A percentile compares a stretch with the other conserved stretches of the same genome.
Evolutionary conservation across 2,797 vertebrate species (phyloP).

Genomic region (Typhlichthys subterraneus): DNA sequence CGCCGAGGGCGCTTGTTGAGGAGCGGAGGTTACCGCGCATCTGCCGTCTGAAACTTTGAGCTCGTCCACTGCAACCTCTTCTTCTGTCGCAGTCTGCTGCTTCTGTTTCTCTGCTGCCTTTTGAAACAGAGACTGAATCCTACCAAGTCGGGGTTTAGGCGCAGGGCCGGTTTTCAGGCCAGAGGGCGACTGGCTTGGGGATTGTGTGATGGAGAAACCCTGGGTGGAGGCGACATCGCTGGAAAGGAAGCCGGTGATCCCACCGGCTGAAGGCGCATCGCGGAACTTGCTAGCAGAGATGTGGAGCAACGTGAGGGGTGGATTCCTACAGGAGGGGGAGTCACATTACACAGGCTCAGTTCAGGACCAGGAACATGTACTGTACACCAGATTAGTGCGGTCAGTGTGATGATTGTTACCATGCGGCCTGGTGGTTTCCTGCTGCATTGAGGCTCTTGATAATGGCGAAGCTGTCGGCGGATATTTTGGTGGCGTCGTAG

Average conservation of each 20-base stretch:
- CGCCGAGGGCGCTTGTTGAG: slow-evolving; percentile 4
- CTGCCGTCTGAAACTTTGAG: slow-evolving; percentile 17
- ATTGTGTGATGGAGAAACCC: slow-evolving; percentile 37
- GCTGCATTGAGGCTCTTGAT: slow-evolving; percentile 89
- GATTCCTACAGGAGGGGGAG: slow-evolving; percentile 78
- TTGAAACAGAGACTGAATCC: slow-evolving; percentile 87
- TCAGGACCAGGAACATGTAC: neutral
- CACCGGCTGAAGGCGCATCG: slow-evolving; percentile 68
- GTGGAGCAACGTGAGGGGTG: slow-evolving; percentile 85
- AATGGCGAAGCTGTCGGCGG: slow-evolving; percentile 83
- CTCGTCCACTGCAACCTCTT: neutral
- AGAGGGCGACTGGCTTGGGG: slow-evolving; percentile 14
- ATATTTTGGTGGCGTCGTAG: slow-evolving; percentile 88
- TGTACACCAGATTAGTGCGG: neutral
- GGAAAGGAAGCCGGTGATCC: slow-evolving; percentile 85
- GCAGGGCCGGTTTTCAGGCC: slow-evolving; percentile 48
- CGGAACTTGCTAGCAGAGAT: slow-evolving; percentile 90
- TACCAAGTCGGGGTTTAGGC: slow-evolving; percentile 67
- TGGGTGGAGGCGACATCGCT: slow-evolving; percentile 68
- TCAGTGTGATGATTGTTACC: slow-evolving; percentile 70
- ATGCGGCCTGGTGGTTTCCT: slow-evolving; percentile 86
- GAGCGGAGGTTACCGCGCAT: slow-evolving; percentile 1
- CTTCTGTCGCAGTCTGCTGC: slow-evolving; percentile 21
- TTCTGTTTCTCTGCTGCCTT: slow-evolving; percentile 81
- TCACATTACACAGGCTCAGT: slow-evolving; percentile 10